Conservation (phyloP, 2,888 invertebrate species). For the Tryphoninae sp. region DNA sequence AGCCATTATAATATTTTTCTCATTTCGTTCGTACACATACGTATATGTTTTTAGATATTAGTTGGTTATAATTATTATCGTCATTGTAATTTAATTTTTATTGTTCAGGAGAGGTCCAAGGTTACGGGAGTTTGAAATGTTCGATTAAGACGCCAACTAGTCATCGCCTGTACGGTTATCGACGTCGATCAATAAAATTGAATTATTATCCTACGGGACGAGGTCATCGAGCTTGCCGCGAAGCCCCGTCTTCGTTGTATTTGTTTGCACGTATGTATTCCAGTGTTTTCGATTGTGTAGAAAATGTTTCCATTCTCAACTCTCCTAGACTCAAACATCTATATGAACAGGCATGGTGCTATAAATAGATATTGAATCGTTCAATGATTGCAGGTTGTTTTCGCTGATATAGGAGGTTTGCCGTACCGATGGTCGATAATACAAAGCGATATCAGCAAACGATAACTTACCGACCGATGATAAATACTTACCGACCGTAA, state of each 20-base stretch:
- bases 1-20: conserved; percentile 11
- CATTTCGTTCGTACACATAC: not conserved
- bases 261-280: conserved; percentile 16
- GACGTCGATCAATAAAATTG: conserved; percentile 63
- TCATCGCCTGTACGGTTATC: conserved; percentile 45
- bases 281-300: conserved; percentile 1
- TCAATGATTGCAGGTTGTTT: not conserved
- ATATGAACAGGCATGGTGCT: conserved; percentile 19
- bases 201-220: conserved; percentile 60
- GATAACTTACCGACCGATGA: conserved; percentile 5
- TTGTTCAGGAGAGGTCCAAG: not conserved
- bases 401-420: not conserved
- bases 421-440: not conserved
- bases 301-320: conserved; percentile 45
- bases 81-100: conserved; percentile 16
- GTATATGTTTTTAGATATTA: not conserved
- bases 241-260: conserved; percentile 22
- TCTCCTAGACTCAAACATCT: not conserved
- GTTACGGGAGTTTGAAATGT: conserved; percentile 36
- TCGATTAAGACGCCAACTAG: conserved; percentile 35
- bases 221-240: conserved; percentile 62
- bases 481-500: not conserved
- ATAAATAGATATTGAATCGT: conserved; percentile 40
- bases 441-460: not conserved
- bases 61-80: not conserved